phyloP scores from a whole-genome alignment of 2,888 invertebrate genomes.

The Brachypterus glaber region DNA sequence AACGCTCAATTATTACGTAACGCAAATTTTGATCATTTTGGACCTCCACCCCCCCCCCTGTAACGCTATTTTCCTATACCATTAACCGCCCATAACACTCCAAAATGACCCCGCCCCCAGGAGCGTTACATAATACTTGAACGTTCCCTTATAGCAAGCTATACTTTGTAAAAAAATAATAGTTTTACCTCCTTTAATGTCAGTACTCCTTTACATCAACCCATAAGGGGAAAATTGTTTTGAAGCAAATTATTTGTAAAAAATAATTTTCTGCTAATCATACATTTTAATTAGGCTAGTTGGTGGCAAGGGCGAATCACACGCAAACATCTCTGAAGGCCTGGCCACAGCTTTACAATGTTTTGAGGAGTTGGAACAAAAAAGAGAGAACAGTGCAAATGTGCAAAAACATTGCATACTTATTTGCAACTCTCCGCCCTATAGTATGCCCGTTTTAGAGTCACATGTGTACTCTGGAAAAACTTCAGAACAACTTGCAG shows the following conservation, averaged over 20 bases:
- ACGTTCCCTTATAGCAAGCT: no score
- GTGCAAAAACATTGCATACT: constrained; percentile 67
- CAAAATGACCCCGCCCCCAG: no score
- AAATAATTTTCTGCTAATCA: constrained; percentile 4
- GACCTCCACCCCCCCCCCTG: no score
- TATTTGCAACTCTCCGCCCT: constrained; percentile 86
- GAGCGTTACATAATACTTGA: no score
- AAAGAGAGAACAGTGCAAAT: constrained; percentile 44
- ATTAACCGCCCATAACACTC: no score
- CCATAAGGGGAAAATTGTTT: no score
- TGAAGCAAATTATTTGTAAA: constrained; percentile 1
- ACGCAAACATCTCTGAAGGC: constrained; percentile 85
- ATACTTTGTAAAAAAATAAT: no score
- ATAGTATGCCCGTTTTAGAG: constrained; percentile 74
- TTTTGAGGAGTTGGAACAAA: constrained; percentile 73
- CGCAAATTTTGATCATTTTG: no score
- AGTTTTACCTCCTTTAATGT: no score
- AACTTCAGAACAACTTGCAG: constrained; percentile 77
- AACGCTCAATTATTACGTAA: no score
- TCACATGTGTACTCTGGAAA: constrained; percentile 61
- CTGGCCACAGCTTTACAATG: constrained; percentile 78
- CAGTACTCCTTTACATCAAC: no score
- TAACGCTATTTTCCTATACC: no score
- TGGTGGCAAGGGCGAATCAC: constrained; percentile 83
- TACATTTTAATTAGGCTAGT: constrained; percentile 51